These are phyloP conservation scores for Sebastes ruberrimus DNA, from an alignment of 2,797 vertebrate genomes.

Conservation along the genomic window DNA sequence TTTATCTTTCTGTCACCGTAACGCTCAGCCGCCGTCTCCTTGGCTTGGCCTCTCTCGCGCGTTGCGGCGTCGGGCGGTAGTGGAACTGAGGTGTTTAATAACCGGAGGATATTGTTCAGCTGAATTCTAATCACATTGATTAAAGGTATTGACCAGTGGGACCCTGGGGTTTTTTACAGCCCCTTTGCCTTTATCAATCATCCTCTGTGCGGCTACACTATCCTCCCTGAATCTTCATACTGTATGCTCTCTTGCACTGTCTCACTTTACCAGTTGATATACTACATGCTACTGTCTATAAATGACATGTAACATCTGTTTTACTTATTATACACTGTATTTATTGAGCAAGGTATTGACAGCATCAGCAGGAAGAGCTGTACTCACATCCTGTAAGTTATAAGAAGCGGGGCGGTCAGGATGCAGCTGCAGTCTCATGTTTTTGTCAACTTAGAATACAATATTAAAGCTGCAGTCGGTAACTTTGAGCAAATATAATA, in stretches of 20 bases:
- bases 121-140: slow-evolving; percentile 81
- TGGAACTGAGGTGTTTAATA: slow-evolving; percentile 68
- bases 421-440: not conserved
- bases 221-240: slow-evolving; percentile 30
- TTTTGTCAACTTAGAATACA: not conserved
- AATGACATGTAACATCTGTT: not conserved
- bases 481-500: too few species aligned
- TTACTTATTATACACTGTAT: not conserved
- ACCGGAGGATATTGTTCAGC: slow-evolving; percentile 65
- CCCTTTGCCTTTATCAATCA: slow-evolving; percentile 65
- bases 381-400: not conserved
- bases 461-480: not conserved
- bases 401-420: not conserved
- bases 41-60: slow-evolving; percentile 37
- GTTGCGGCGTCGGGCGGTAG: not conserved
- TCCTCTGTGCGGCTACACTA: slow-evolving; percentile 24
- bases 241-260: slow-evolving; percentile 6
- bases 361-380: slow-evolving; percentile 3
- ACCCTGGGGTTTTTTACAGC: slow-evolving; percentile 44
- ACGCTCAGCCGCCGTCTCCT: slow-evolving; percentile 35
- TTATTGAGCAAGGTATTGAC: not conserved
- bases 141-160: slow-evolving; percentile 71
- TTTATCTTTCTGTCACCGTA: slow-evolving; percentile 73
- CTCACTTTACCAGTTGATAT: slow-evolving; percentile 1
- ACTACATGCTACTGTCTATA: not conserved